Base-by-base conservation (phyloP, 37 sponge, comb jelly and placozoan species). In the Cladorhizidae sp. region DNA sequence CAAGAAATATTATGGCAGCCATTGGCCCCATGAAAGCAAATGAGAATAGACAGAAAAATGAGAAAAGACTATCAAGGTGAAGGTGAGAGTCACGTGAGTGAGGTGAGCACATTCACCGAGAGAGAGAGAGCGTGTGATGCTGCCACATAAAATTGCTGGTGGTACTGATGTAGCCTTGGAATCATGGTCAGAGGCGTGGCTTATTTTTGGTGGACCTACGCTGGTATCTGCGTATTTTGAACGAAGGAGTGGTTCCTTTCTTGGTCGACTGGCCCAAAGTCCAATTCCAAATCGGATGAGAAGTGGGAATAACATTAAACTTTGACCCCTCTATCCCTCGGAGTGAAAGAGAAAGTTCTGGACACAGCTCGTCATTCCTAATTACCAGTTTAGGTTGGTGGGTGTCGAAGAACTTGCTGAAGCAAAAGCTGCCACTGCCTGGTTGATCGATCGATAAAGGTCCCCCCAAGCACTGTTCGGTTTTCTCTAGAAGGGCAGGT, bases 251-350 rank as follows among this genome's bases (percentile, higher is more conserved):
- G 7, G 62, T 11, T 6, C 21, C 5, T 8, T 17, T 8, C 12
- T 35, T 68, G 7, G 52, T n/a, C 6, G 80, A 75, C 55, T 67
- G 54, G 1, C 87, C 87, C 21, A 86, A 38, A 8, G 29, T 74
- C 87, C 87, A 86, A 7, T 67, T 74, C 42, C 36, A 41, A 32
- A 86, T 25, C 21, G 80, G 87, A 43, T 86, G 87, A 12, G 74
- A 1, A 29, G 21, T 38, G 26, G 87, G 87, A 23, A 86, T 56
- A 71, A 26, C 7, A 20, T 62, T 59, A 3, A 72, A 37, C 9
- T 28, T 32, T 2, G 61, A 35, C 14, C 55, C 49, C 38, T 83
- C 83, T 21, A 63, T 31, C 3, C 57, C 59, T 26, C 79, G 74
- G 29, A 86, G 22, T 3, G 87, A 86, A 22, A 86, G 75, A 29